Percentiles rank a stretch among this genome's conserved stretches.
Conservation (phyloP, 2,888 invertebrate genomes). For the Galerucella calmariensis region DNA sequence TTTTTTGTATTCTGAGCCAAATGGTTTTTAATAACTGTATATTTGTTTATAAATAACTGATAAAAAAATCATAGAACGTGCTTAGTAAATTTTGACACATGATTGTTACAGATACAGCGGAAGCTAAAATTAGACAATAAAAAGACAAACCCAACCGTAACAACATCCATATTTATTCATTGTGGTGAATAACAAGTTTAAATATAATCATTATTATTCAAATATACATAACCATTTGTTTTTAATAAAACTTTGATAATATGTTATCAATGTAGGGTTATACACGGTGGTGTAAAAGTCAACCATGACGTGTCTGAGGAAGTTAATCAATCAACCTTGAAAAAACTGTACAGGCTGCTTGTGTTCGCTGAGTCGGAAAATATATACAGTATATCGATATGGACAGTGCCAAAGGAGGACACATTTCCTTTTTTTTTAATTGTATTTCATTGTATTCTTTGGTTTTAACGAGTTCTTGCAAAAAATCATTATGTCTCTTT, state of each 20-base stretch:
- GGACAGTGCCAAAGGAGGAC: constrained; percentile 25
- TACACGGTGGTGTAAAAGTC: constrained; percentile 22
- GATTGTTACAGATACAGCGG: neutral
- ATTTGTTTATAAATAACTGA: constrained; percentile 23
- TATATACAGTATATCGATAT: constrained; percentile 17
- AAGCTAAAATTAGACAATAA: neutral
- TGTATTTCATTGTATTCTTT: constrained; percentile 24
- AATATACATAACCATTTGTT: neutral
- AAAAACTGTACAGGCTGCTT: neutral
- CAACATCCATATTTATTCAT: neutral
- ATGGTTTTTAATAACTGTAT: constrained; percentile 15
- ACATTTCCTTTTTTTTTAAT: constrained; percentile 27
- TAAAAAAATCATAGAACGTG: constrained; percentile 31
- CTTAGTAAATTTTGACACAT: constrained; percentile 4
- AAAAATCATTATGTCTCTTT: neutral
- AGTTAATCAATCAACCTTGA: constrained; percentile 29
- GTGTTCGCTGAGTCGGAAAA: constrained; percentile 22
- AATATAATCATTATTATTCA: neutral
- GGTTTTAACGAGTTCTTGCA: neutral
- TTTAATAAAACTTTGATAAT: neutral
- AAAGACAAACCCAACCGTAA: neutral
- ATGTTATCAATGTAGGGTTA: constrained; percentile 6
- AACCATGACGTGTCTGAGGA: constrained; percentile 21
- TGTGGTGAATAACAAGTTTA: neutral
- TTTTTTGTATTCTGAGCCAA: constrained; percentile 14